Conservation (phyloP, 2,888 invertebrate genomes). For the Scaptomyza parva region DNA sequence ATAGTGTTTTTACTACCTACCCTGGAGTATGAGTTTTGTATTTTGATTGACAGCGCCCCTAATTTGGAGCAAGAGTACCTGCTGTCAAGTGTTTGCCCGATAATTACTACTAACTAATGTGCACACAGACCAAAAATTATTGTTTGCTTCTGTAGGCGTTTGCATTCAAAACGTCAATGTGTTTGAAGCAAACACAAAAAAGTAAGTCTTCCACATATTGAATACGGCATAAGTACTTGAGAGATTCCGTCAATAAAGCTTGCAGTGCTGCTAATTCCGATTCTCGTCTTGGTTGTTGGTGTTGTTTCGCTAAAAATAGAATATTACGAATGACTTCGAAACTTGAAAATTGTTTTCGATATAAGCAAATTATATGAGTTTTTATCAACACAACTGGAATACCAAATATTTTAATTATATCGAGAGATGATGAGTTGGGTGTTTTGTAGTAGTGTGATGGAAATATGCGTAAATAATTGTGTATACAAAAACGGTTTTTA, state of each 20-base stretch:
- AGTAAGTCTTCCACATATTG: neutral
- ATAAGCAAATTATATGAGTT: conserved; percentile 57
- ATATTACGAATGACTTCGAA: conserved; percentile 58
- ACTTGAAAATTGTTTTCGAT: conserved; percentile 60
- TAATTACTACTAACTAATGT: conserved; percentile 58
- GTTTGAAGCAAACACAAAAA: conserved; percentile 24
- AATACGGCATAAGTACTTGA: conserved; percentile 24
- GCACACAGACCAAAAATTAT: conserved; percentile 37
- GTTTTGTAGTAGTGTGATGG: conserved; percentile 9
- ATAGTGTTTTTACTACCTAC: too few species aligned
- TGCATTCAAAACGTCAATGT: conserved; percentile 56
- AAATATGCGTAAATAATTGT: conserved; percentile 52
- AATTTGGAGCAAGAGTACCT: conserved; percentile 50
- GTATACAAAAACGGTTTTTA: conserved; percentile 35
- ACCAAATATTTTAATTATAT: conserved; percentile 34
- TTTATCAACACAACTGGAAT: conserved; percentile 57
- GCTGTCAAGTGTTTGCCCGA: conserved; percentile 54
- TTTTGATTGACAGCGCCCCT: conserved; percentile 61
- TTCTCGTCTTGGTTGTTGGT: conserved; percentile 1
- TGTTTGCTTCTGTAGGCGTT: conserved; percentile 32
- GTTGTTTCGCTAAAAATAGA: conserved; percentile 56
- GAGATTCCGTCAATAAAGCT: conserved; percentile 27
- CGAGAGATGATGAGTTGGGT: conserved; percentile 1
- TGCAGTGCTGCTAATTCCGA: conserved; percentile 52
- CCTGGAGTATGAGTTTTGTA: too few species aligned